Evolutionary conservation across 2,888 invertebrate species (phyloP), one percentile per base, ranked within the genome.

Genomic region (Cerastoderma edule): DNA sequence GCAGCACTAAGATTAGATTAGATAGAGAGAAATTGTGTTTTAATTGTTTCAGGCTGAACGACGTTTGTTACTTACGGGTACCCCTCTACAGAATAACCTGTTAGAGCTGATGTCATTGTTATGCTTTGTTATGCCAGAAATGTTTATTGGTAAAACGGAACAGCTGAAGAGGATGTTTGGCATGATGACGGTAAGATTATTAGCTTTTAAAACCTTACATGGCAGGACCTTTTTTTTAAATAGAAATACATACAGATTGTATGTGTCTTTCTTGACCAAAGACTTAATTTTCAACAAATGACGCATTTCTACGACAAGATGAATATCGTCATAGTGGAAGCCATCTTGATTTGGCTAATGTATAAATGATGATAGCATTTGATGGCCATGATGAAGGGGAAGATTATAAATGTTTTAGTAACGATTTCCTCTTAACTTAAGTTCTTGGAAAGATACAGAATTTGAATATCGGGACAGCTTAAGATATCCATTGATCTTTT

Each of bases 41-140:
- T 50, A 5, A 24, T 0, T 33, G 4, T 83, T 84, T 2, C 79
- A 92, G 92, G 97, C 98, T 0, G 95, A 96, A 88, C 95, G 96
- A 92, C 95, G 98, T 39, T 95, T 99, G 44, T 94, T 99, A 16
- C 93, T 99, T 28, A 99, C 99, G 0, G 99, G 99, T 2, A 99
- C 99, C 0, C 99, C 99, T 0, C 94, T 99, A 3, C 99, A 99
- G 93, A 99, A 99, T 93, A 99, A 98, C 93, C 94, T 99, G 44
- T 93, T 99, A 56, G 99, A 99, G 93, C 94, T 99, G 80, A 98
- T 99, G 96, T 98, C 98, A 0, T 93, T 99, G 46, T 94, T 99
- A 27, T 96, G 97, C 88, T 99, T 99, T 92, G 97, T 98, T 32
- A 98, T 99, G 98, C 98, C 98, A 0, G 95, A 97, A 85, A 95